Conservation (phyloP, 2,113 vertebrate species). For the Galbula dea region DNA sequence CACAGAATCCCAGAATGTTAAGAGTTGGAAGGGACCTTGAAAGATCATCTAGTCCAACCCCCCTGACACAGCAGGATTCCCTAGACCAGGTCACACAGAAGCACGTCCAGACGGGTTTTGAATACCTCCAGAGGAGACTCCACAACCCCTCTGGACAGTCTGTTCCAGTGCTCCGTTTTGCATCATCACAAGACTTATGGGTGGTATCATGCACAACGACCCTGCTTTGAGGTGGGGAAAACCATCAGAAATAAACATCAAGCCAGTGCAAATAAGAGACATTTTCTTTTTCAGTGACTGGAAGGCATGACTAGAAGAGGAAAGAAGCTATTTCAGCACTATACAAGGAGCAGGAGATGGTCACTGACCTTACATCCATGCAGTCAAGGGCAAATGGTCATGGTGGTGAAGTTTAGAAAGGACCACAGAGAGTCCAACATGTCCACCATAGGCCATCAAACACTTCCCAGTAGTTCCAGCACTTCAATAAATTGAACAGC, state of each 20-base stretch:
- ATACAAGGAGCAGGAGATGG: not conserved
- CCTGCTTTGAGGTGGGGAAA: too few relatives aligned
- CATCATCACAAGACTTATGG: too few relatives aligned
- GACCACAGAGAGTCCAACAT: not conserved
- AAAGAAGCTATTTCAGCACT: not conserved
- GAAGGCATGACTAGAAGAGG: not conserved
- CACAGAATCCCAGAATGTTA: too few relatives aligned
- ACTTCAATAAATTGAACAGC: not conserved
- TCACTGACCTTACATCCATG: not conserved
- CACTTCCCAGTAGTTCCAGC: not conserved
- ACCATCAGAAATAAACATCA: not conserved
- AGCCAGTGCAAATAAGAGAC: not conserved
- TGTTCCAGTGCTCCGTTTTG: too few relatives aligned
- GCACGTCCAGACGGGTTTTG: too few relatives aligned
- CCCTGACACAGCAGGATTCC: too few relatives aligned
- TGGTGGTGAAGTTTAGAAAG: not conserved
- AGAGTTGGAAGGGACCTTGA: too few relatives aligned
- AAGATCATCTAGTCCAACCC: too few relatives aligned
- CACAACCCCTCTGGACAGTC: too few relatives aligned
- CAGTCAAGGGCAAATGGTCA: not conserved
- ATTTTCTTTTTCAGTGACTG: not conserved
- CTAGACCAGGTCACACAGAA: too few relatives aligned
- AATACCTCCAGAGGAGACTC: too few relatives aligned
- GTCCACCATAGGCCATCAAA: not conserved
- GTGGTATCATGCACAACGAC: too few relatives aligned